Percentiles rank a stretch among this genome's conserved stretches.
Evolutionary conservation across 2,113 vertebrate genomes (phyloP).

Genomic region (Heterocephalus glaber): DNA sequence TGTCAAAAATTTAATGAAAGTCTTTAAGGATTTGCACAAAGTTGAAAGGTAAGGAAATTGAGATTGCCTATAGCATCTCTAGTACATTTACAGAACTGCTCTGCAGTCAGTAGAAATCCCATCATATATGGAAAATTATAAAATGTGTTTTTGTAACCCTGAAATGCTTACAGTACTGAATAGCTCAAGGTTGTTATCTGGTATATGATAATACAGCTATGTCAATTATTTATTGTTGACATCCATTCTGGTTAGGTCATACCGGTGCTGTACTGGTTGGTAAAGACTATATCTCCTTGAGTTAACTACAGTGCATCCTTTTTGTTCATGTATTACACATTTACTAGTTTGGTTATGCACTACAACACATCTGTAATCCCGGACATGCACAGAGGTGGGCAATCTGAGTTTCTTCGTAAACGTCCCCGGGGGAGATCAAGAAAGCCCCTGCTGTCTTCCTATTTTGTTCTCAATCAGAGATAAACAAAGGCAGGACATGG

Average conservation of each 20-base stretch:
- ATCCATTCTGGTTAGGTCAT: background rate
- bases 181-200: background rate
- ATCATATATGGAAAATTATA: background rate
- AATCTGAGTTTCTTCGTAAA: background rate
- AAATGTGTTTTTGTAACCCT: background rate
- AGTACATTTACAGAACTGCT: background rate
- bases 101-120: background rate
- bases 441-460: background rate
- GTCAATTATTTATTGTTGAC: no score
- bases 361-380: background rate
- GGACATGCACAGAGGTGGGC: background rate
- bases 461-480: background rate
- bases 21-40: background rate
- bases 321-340: background rate
- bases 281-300: background rate
- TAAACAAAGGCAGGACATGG: rapidly evolving
- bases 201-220: background rate
- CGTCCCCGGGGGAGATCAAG: no score
- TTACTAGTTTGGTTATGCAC: background rate
- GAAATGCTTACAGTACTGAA: background rate
- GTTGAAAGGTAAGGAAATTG: background rate
- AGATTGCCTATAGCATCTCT: background rate
- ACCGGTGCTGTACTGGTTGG: background rate
- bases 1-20: background rate
- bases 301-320: background rate